Evolutionary conservation across 2,888 invertebrate genomes (phyloP).

Genomic region (Congeria kusceri): DNA sequence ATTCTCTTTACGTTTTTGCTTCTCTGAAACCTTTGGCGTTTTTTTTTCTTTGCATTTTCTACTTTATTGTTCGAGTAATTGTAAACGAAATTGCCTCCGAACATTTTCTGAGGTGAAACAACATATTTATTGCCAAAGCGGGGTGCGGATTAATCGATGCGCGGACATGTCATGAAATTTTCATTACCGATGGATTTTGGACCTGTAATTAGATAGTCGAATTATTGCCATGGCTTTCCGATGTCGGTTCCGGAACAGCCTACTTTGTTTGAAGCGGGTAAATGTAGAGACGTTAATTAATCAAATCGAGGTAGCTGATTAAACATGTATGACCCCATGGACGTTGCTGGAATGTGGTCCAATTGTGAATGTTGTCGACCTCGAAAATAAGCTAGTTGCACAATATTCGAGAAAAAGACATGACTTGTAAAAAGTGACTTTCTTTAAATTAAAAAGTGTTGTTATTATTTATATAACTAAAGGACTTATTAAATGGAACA

Average conservation of each 20-base stretch:
- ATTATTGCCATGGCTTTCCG: constrained; percentile 33
- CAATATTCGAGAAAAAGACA: too few relatives aligned
- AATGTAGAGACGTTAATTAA: constrained; percentile 31
- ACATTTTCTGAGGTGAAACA: not conserved
- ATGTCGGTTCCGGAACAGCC: constrained; percentile 3
- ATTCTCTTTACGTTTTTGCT: too few relatives aligned
- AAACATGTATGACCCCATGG: constrained; percentile 41
- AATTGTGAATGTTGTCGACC: not conserved
- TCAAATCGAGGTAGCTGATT: constrained; percentile 40
- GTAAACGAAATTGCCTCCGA: not conserved
- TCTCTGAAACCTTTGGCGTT: too few relatives aligned
- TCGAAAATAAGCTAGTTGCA: too few relatives aligned
- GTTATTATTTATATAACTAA: too few relatives aligned
- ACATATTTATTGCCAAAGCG: constrained; percentile 24
- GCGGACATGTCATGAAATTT: constrained; percentile 39
- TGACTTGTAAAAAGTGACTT: too few relatives aligned
- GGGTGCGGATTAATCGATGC: constrained; percentile 11
- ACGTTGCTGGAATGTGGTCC: constrained; percentile 36
- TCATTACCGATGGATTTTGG: constrained; percentile 26
- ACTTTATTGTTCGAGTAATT: too few relatives aligned
- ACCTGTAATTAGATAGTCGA: constrained; percentile 44
- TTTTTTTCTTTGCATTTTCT: too few relatives aligned
- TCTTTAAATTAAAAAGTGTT: too few relatives aligned
- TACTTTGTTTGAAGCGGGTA: constrained; percentile 11
- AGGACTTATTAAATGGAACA: too few relatives aligned